phyloP scores from a whole-genome alignment of 1,140 invertebrate species.

The Drosophila chauvacae region DNA sequence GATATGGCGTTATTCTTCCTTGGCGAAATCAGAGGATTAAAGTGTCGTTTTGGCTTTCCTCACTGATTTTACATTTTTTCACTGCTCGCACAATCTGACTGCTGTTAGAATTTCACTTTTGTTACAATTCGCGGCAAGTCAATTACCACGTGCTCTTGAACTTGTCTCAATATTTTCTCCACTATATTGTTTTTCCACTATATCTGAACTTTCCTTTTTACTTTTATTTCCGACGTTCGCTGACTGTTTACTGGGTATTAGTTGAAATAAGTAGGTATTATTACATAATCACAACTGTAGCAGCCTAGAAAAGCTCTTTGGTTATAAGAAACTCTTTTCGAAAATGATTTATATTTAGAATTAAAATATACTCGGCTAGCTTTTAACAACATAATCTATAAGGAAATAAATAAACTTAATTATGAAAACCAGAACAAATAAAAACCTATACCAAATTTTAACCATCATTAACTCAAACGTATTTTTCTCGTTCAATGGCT shows the following conservation, averaged over 20 bases:
- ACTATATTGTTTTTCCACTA: conserved; percentile 1
- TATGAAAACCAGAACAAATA: background rate
- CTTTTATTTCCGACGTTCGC: conserved; percentile 47
- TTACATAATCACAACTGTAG: too few relatives aligned
- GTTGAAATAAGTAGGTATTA: background rate
- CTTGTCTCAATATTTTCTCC: conserved; percentile 5
- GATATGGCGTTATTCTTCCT: conserved; percentile 24
- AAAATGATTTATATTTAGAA: background rate
- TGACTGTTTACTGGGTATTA: conserved; percentile 24
- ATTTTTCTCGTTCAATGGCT: background rate
- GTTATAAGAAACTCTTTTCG: background rate
- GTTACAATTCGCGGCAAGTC: conserved; percentile 50
- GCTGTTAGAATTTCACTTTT: conserved; percentile 72
- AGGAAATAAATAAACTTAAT: background rate
- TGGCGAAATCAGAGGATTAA: conserved; percentile 45
- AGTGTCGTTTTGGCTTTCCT: conserved; percentile 12
- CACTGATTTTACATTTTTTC: conserved; percentile 17
- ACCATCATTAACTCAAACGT: background rate
- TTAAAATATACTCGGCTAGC: background rate
- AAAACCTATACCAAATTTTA: background rate
- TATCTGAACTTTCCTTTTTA: background rate
- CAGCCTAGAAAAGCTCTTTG: too few relatives aligned
- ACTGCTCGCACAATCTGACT: conserved; percentile 41
- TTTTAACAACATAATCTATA: background rate
- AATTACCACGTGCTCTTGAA: conserved; percentile 75